Percentiles rank a stretch among this genome's conserved stretches.
These are phyloP conservation scores for Silurus lanzhouensis DNA, from an alignment of 2,797 vertebrate species.

Conservation along the genomic window DNA sequence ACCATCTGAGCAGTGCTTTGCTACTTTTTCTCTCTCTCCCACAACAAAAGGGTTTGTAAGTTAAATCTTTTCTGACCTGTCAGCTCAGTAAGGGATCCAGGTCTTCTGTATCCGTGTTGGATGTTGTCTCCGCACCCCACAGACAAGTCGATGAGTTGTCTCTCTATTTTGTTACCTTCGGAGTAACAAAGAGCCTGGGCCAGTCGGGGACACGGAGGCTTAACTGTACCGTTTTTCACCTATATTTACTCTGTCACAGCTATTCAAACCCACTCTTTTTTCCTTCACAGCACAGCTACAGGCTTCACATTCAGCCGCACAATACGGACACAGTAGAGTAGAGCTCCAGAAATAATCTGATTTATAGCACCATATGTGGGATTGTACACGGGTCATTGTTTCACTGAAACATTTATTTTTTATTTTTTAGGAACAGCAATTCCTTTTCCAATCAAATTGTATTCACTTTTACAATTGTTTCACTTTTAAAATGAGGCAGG, in stretches of 20 bases:
- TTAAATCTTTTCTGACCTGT: constrained; percentile 7
- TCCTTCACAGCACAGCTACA: constrained; percentile 16
- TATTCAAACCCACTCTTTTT: constrained; percentile 17
- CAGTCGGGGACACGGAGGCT: constrained; percentile 33
- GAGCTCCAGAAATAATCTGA: constrained; percentile 24
- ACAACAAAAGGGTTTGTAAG: neutral
- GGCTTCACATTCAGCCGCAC: constrained; percentile 1
- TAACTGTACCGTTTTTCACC: constrained; percentile 15
- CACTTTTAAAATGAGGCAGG: neutral
- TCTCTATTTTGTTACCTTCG: constrained; percentile 18
- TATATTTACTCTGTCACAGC: constrained; percentile 8
- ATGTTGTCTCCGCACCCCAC: constrained; percentile 22
- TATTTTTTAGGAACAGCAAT: constrained; percentile 8
- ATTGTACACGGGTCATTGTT: constrained; percentile 9
- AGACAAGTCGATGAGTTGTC: constrained; percentile 16
- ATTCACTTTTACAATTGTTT: no score
- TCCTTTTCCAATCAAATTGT: neutral
- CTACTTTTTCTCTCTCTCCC: neutral
- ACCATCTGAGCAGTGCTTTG: neutral
- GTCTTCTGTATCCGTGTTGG: constrained; percentile 29
- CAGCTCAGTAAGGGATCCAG: constrained; percentile 12
- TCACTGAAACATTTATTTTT: constrained; percentile 10
- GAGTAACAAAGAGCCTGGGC: constrained; percentile 21
- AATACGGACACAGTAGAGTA: neutral
- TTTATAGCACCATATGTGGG: constrained; percentile 14